Conservation (phyloP, 2,113 vertebrate genomes). For the Istiophorus platypterus region DNA sequence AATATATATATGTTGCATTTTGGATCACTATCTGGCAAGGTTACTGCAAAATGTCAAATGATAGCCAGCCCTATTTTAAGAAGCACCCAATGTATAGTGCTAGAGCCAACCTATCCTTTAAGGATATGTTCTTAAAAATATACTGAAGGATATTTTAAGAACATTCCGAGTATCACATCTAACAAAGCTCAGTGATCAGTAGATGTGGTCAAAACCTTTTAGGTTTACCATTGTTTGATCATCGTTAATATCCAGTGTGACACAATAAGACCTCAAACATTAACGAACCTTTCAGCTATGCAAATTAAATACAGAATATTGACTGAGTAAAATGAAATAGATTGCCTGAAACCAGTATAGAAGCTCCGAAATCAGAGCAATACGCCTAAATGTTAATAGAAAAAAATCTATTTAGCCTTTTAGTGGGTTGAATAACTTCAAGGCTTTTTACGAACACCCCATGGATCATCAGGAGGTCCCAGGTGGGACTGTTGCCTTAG, state of each 20-base stretch:
- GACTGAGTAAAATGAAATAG: conserved; percentile 75
- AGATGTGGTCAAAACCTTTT: conserved; percentile 4
- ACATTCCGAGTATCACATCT: neutral
- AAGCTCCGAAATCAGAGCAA: conserved; percentile 80
- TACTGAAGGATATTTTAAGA: neutral
- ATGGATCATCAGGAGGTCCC: conserved; percentile 82
- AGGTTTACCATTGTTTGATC: conserved; percentile 23
- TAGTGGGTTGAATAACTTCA: conserved; percentile 88
- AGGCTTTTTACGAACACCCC: conserved; percentile 84
- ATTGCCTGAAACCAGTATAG: conserved; percentile 78
- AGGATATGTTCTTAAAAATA: neutral
- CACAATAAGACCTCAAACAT: conserved; percentile 56
- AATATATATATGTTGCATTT: too few species aligned
- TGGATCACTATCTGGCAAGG: neutral
- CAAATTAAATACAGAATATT: conserved; percentile 84
- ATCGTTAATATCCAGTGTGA: conserved; percentile 39
- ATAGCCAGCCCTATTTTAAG: neutral
- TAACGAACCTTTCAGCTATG: conserved; percentile 70
- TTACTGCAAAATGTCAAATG: neutral
- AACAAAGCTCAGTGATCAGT: neutral
- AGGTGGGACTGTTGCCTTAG: conserved; percentile 84
- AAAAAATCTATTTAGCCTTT: conserved; percentile 90
- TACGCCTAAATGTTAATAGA: conserved; percentile 86
- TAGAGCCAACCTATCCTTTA: neutral
- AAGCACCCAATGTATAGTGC: neutral